Conservation (phyloP, 1,140 invertebrate genomes). For the Trialeurodes vaporariorum region DNA sequence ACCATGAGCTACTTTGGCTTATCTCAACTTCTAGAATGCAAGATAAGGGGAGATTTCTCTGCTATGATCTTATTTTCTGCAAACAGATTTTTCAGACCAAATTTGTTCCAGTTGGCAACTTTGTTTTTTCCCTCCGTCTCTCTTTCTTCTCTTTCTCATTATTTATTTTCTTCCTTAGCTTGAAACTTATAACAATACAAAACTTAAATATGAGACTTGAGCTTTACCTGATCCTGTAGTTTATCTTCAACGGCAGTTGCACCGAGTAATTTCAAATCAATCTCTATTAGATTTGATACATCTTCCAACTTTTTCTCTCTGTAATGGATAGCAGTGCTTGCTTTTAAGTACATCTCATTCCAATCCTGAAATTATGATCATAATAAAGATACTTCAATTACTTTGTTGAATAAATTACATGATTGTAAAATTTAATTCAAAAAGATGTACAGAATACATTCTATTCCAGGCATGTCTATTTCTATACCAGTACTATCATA, state of each 20-base stretch:
- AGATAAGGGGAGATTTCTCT: no score
- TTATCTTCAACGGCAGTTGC: conserved; percentile 96
- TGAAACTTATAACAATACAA: no score
- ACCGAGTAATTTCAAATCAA: conserved; percentile 68
- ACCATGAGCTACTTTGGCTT: no score
- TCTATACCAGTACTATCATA: no score
- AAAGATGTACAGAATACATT: conserved; percentile 6
- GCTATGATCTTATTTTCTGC: no score
- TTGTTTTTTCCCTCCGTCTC: no score
- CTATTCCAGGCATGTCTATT: no score
- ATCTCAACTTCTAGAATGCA: no score
- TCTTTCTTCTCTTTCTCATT: no score
- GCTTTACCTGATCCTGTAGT: conserved; percentile 59
- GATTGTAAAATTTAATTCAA: conserved; percentile 5
- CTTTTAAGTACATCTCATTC: conserved; percentile 68
- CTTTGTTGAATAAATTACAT: neutral
- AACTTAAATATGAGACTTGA: neutral
- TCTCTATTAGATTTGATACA: conserved; percentile 74
- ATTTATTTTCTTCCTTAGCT: no score
- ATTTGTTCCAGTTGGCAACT: no score
- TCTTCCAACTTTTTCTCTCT: conserved; percentile 71
- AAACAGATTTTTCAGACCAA: no score
- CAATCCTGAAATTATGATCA: conserved; percentile 43
- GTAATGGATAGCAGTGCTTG: conserved; percentile 55
- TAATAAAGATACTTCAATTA: conserved; percentile 5